Conservation (phyloP, 2,797 vertebrate species). For the Enteromius thamalakanensis region DNA sequence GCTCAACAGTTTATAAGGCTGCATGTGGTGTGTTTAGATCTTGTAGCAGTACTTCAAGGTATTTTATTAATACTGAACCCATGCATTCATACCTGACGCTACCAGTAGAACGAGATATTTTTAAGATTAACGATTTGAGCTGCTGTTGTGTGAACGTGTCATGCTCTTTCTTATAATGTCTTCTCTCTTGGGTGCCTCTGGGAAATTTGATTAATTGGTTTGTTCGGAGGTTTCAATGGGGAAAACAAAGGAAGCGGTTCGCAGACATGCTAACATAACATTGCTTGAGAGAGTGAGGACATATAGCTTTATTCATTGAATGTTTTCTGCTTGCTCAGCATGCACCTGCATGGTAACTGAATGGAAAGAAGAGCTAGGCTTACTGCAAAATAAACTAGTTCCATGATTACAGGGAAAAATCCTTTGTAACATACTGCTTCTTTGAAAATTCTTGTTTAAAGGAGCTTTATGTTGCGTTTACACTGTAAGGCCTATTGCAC, state of each 20-base stretch:
- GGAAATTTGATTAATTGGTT: constrained; percentile 24
- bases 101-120: not conserved
- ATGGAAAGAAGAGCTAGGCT: not conserved
- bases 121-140: not conserved
- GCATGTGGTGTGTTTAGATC: too few relatives aligned
- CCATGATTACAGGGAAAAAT: not conserved
- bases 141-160: not conserved
- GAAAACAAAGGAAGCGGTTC: not conserved
- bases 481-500: not conserved
- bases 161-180: not conserved
- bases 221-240: not conserved
- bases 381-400: not conserved
- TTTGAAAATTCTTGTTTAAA: not conserved
- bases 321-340: constrained; percentile 29
- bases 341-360: constrained; percentile 27
- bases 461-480: not conserved
- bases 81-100: not conserved
- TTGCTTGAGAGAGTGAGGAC: not conserved
- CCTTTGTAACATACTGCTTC: not conserved
- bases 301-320: not conserved
- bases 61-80: not conserved
- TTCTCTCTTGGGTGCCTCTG: not conserved
- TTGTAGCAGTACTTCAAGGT: not conserved
- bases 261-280: not conserved
- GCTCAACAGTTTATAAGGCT: not conserved